Base-by-base conservation (phyloP, 2,888 invertebrate species). In the Brachynemurus nebulosus region DNA sequence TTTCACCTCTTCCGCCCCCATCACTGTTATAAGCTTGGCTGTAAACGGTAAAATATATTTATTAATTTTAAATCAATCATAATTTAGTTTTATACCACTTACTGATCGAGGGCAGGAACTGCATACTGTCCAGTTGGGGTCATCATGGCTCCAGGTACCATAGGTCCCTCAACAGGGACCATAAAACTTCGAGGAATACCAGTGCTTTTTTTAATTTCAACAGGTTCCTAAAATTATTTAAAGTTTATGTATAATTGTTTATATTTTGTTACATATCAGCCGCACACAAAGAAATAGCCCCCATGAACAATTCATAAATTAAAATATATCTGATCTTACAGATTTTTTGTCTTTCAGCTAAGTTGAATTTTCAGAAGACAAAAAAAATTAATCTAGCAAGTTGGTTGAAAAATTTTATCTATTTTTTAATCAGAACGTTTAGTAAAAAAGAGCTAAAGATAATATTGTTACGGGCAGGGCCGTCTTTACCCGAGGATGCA, bases 151-250 rank as follows among this genome's bases (percentile, higher is more conserved):
- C 95, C 95, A 47, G 85, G 90, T 53, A 85, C 83, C 62, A 79
- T 75, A 17, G 88, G 88, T 36, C 88, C 86, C 56, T 80, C 86
- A n/a, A 92, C 93, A 38, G 86, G 81, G 46, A 89, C 86, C 81
- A 93, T 86, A 70, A 95, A 95, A 68, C 92, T 93, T 53, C 86
- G 74, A 6, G 98, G 98, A 57, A 98, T 98, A 33, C 98, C 98
- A 25, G 97, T 96, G 58, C 91, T 93, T 57, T 95, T 79, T 58
- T 91, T 91, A 48, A 92, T 80, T 60, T 90, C 88, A 49, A 79
- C 69, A 16, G 77, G 74, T 59, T 76, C 83, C 69, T 66, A 63
- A 67, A n/a, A n/a, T n/a, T 9, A 9, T 9, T 9, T 9, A 25
- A 25, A 25, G 9, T 9, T 9, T 25, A 25, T 25, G 7, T 9